Evolutionary conservation across 2,888 invertebrate species (phyloP).

Genomic region (Platycnemis pennipes): DNA sequence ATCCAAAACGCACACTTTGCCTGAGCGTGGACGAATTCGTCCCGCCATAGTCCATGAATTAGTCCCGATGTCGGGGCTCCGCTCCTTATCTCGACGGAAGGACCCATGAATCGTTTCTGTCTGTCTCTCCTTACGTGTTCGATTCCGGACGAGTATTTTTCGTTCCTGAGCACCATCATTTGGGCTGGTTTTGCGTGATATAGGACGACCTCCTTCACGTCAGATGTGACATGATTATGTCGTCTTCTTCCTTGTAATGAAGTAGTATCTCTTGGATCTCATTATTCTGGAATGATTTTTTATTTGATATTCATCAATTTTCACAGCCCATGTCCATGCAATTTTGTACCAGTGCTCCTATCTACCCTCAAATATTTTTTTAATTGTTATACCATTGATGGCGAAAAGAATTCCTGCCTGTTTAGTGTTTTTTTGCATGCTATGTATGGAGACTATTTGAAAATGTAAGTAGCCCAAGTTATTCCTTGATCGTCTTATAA

Average conservation of each 20-base stretch:
- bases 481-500: too few species aligned
- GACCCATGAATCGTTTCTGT: background rate
- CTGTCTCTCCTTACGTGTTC: background rate
- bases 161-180: background rate
- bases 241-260: background rate
- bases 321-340: background rate
- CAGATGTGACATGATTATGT: background rate
- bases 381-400: too few species aligned
- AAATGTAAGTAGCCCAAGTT: too few species aligned
- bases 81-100: background rate
- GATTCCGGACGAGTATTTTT: background rate
- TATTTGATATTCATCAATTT: background rate
- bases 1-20: constrained; percentile 32
- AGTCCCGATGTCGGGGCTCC: background rate
- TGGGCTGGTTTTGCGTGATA: background rate
- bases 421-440: too few species aligned
- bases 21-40: background rate
- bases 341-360: background rate
- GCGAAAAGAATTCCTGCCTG: too few species aligned
- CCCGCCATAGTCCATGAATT: background rate
- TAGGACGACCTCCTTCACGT: background rate
- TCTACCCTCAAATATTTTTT: too few species aligned
- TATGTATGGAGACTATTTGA: background rate
- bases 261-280: background rate
- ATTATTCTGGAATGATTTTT: background rate